phyloP scores from a whole-genome alignment of 2,888 invertebrate species.

The Pristionchus japonicus region DNA sequence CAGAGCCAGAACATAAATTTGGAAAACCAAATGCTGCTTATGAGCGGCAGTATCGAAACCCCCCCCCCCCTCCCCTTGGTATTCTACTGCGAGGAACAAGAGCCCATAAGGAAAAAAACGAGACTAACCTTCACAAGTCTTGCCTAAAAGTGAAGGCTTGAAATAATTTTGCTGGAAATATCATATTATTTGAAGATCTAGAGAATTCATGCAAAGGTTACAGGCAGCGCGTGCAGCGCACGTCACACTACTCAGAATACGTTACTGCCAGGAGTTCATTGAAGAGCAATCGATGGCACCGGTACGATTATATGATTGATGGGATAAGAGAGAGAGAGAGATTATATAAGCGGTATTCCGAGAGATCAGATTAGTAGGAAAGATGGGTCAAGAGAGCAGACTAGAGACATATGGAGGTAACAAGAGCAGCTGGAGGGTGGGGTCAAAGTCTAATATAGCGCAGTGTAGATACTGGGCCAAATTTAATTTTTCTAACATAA shows the following conservation, averaged over 20 bases:
- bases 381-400: neutral
- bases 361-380: neutral
- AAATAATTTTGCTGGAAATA: too few species aligned
- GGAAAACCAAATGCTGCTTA: too few species aligned
- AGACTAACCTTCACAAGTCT: too few species aligned
- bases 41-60: too few species aligned
- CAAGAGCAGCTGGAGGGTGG: neutral
- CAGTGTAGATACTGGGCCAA: neutral
- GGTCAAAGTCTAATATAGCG: constrained; percentile 34
- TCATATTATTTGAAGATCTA: neutral
- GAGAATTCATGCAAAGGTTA: neutral
- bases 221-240: constrained; percentile 70
- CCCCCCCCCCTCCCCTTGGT: too few species aligned
- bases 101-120: too few species aligned
- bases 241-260: constrained; percentile 59
- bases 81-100: too few species aligned
- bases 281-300: constrained; percentile 61
- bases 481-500: neutral
- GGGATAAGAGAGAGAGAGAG: neutral
- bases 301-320: constrained; percentile 44
- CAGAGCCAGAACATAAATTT: too few species aligned
- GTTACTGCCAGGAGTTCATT: constrained; percentile 63
- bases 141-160: too few species aligned
- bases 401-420: neutral
- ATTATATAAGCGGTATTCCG: neutral